phyloP scores from a whole-genome alignment of 2,888 invertebrate genomes.

The Tenthredo notha region DNA sequence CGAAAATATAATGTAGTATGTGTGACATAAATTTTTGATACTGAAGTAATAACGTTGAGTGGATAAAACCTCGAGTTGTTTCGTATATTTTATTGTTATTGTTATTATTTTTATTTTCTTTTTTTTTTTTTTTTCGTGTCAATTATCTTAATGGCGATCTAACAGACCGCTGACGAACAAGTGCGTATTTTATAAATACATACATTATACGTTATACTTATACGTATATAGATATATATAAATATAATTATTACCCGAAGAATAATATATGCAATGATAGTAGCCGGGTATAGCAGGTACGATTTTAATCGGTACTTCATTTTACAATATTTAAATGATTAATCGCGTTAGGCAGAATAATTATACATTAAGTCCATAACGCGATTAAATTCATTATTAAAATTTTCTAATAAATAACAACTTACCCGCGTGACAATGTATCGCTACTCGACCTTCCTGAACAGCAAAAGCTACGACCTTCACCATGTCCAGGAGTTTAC shows the following conservation, averaged over 20 bases:
- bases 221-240: no score
- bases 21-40: neutral
- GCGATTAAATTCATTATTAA: conserved; percentile 10
- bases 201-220: neutral
- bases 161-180: neutral
- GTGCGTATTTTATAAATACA: neutral
- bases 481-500: conserved; percentile 92
- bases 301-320: neutral
- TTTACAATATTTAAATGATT: neutral
- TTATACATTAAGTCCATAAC: neutral
- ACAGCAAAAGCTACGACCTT: conserved; percentile 93
- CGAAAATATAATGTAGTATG: neutral
- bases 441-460: conserved; percentile 89
- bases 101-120: neutral
- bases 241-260: neutral
- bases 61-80: neutral
- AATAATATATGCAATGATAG: neutral
- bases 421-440: conserved; percentile 93
- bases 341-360: neutral
- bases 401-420: conserved; percentile 29
- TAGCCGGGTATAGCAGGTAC: neutral
- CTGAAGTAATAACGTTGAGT: neutral
- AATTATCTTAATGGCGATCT: conserved; percentile 19
- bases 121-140: neutral
- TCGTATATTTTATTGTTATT: neutral